Evolutionary conservation across 2,888 invertebrate species (phyloP).

Genomic region (Melanotus villosus): DNA sequence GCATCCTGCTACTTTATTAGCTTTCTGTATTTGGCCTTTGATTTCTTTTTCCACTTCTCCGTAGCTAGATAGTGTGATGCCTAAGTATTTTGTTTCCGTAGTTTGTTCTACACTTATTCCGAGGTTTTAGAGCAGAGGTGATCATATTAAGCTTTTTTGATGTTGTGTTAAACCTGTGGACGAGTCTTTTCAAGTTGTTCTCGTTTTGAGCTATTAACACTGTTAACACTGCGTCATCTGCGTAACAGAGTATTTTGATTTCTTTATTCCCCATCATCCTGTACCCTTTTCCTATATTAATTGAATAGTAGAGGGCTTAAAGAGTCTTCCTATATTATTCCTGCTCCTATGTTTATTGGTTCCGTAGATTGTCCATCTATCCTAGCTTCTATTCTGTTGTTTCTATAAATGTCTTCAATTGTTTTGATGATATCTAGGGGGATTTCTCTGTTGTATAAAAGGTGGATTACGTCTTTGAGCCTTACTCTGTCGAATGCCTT

Average conservation of each 20-base stretch:
- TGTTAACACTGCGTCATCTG: background rate
- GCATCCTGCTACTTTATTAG: constrained; percentile 12
- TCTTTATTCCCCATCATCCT: constrained; percentile 1
- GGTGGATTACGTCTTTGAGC: constrained; percentile 8
- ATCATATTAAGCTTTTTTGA: constrained; percentile 2
- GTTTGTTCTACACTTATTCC: background rate
- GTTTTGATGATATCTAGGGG: constrained; percentile 27
- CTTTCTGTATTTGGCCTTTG: constrained; percentile 20
- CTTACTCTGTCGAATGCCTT: constrained; percentile 8
- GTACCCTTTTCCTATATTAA: background rate
- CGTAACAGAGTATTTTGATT: constrained; percentile 8
- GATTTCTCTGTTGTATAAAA: background rate
- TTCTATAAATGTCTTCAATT: constrained; percentile 34
- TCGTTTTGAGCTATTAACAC: background rate
- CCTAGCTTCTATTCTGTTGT: constrained; percentile 29
- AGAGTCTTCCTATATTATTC: constrained; percentile 42
- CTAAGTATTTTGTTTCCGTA: constrained; percentile 7
- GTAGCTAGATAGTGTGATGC: background rate
- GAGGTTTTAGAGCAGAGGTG: background rate
- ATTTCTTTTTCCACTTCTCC: background rate
- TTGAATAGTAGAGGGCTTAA: constrained; percentile 41
- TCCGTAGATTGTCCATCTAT: constrained; percentile 26
- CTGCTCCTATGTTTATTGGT: constrained; percentile 27
- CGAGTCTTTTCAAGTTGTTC: background rate
- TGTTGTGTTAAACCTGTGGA: background rate